These are phyloP conservation scores for Epinotia demarniana DNA, from an alignment of 2,888 invertebrate species.

Conservation along the genomic window DNA sequence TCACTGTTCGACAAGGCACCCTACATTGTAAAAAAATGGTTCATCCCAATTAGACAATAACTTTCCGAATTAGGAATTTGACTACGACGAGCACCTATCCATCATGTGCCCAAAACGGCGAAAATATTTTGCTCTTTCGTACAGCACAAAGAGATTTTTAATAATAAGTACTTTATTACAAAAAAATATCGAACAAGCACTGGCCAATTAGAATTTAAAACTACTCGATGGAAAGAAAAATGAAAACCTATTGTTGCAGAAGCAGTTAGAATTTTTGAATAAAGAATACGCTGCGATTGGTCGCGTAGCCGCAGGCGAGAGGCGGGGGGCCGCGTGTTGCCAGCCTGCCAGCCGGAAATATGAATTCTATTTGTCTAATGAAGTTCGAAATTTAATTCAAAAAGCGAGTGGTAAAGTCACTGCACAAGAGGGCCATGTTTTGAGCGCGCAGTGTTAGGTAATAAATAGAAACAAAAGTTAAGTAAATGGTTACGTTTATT, in stretches of 20 bases:
- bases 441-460: constrained; percentile 2
- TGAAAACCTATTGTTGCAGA: constrained; percentile 65
- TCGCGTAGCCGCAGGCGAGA: constrained; percentile 76
- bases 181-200: constrained; percentile 50
- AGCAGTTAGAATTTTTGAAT: constrained; percentile 68
- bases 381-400: constrained; percentile 60
- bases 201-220: constrained; percentile 67
- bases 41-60: too few species aligned
- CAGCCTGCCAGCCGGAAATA: constrained; percentile 76
- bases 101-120: neutral
- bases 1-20: too few species aligned
- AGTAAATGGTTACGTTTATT: neutral
- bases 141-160: constrained; percentile 23
- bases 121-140: neutral
- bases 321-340: constrained; percentile 79
- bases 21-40: too few species aligned
- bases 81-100: neutral
- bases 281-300: constrained; percentile 76
- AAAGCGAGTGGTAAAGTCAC: constrained; percentile 17
- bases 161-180: constrained; percentile 25
- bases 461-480: constrained; percentile 8
- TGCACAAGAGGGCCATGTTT: constrained; percentile 15
- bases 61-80: neutral
- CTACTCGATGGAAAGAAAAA: constrained; percentile 65
- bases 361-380: constrained; percentile 76